Evolutionary conservation across 2,888 invertebrate species (phyloP), one percentile per base, ranked within the genome.

Genomic region (Ormia ochracea): DNA sequence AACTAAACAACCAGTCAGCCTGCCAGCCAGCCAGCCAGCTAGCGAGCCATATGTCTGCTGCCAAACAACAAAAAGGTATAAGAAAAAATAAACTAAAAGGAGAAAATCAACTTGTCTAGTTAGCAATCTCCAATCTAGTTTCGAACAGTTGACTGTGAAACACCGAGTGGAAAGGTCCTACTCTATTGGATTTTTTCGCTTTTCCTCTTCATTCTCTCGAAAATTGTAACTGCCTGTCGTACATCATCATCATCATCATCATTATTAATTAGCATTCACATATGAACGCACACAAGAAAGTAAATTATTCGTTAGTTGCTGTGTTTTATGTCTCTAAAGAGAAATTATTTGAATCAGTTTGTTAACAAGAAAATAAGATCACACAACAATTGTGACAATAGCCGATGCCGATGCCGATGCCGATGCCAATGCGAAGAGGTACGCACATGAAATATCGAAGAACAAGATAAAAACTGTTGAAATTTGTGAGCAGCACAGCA

Each of bases 101-200:
- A 84, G 87, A 87, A 88, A 85, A 87, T 86, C 88, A 88, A 88
- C 89, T 88, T 89, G 88, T 89, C 88, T 88, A 88, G 88, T 88
- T 88, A 88, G 89, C 89, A 88, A 88, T 87, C 88, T 87, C 85
- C 88, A 88, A 89, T 89, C 88, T 89, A 88, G 88, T 88, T 88
- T 88, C 87, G 89, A 88, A 88, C 88, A 88, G 88, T 88, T 88
- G 88, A 87, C 86, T 88, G 88, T 85, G 87, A 87, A 87, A 84
- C 88, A 88, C 86, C 88, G 88, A 88, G 87, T 85, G 85, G 86
- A 88, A 83, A 88, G 88, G 88, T 88, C 85, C 83, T 83, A 82
- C 86, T 87, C 85, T 86, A 85, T 87, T 86, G 83, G 66, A 72
- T 72, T 72, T 50, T 69, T 63, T 41, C 31, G 31, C 38, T 33